Percentiles rank a stretch among this genome's conserved stretches.
Conservation (phyloP, 2,113 vertebrate species). For the Junco hyemalis region DNA sequence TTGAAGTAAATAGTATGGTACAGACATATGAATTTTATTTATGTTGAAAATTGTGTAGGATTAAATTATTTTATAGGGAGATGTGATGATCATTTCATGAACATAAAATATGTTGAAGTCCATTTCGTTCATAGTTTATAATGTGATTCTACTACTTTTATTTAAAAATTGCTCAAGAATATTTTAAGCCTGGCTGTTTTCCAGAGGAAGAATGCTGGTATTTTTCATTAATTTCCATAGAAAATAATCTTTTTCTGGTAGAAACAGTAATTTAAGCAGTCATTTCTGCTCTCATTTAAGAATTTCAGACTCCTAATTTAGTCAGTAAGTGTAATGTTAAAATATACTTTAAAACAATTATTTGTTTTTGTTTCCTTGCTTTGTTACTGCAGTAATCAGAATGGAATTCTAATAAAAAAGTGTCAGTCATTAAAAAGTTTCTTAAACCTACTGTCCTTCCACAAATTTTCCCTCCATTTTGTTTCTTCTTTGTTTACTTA, state of each 20-base stretch:
- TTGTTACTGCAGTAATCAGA: neutral
- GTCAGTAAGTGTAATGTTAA: neutral
- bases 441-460: neutral
- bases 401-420: neutral
- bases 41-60: neutral
- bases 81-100: neutral
- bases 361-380: neutral
- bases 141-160: neutral
- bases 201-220: neutral
- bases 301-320: neutral
- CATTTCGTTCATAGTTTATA: neutral
- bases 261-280: neutral
- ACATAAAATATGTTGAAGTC: neutral
- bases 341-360: neutral
- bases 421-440: neutral
- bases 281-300: neutral
- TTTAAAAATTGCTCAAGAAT: neutral
- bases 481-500: neutral
- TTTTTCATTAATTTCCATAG: neutral
- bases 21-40: neutral
- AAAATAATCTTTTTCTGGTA: neutral
- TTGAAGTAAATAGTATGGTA: neutral
- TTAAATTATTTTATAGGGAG: neutral
- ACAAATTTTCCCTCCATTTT: neutral
- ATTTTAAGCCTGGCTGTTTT: neutral